Conservation (phyloP, 2,113 vertebrate species). For the Rafetus swinhoei region DNA sequence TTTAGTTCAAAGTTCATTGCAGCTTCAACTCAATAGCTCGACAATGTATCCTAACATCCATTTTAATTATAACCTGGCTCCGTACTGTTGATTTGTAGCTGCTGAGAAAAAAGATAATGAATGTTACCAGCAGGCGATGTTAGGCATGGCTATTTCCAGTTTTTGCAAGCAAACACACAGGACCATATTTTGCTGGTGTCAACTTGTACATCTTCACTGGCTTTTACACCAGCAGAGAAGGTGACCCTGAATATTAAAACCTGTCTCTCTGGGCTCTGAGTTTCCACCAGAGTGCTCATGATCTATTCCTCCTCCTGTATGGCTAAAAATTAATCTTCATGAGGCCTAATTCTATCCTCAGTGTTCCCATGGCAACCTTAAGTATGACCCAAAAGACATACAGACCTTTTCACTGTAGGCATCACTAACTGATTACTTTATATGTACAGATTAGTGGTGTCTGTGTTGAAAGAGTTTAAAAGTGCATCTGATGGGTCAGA, state of each 20-base stretch:
- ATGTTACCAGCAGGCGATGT: background rate
- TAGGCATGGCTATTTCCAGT: background rate
- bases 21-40: background rate
- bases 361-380: background rate
- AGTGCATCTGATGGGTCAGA: background rate
- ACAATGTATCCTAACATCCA: background rate
- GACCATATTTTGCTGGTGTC: background rate
- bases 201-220: background rate
- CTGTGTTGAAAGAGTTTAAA: accelerated
- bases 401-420: background rate
- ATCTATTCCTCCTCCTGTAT: background rate
- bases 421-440: background rate
- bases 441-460: background rate
- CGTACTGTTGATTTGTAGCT: background rate
- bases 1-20: background rate
- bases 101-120: background rate
- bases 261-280: background rate
- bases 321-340: background rate
- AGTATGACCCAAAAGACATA: background rate
- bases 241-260: background rate
- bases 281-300: background rate
- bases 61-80: background rate
- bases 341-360: background rate
- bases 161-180: background rate
- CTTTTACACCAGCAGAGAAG: background rate